Conservation (phyloP, 2,113 vertebrate species). For the Pelobates fuscus region DNA sequence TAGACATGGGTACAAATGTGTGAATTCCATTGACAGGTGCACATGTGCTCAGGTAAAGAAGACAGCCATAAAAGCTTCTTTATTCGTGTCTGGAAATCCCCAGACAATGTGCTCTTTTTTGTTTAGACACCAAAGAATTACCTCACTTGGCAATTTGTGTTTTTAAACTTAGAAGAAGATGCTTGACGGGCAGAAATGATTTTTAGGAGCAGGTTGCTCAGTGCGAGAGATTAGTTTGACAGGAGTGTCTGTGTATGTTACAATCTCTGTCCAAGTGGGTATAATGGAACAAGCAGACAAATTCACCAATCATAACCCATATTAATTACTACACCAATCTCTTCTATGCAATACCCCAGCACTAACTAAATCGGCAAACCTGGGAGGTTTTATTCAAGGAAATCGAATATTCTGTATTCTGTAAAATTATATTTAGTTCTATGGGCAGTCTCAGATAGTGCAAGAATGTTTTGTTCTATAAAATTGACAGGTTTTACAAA, state of each 20-base stretch:
- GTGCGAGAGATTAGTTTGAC: not conserved
- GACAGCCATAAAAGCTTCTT: not conserved
- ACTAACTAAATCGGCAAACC: too few relatives aligned
- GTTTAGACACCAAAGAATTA: not conserved
- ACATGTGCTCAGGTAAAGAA: not conserved
- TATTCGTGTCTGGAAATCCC: not conserved
- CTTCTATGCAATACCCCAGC: too few relatives aligned
- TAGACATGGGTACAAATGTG: too few relatives aligned
- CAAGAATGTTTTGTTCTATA: too few relatives aligned
- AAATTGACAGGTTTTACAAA: too few relatives aligned
- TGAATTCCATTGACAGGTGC: not conserved
- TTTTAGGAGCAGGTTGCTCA: not conserved
- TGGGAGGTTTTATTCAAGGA: too few relatives aligned
- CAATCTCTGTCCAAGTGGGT: not conserved
- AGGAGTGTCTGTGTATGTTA: not conserved
- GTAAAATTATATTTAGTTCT: too few relatives aligned
- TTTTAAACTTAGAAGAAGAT: not conserved
- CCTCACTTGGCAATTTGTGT: not conserved
- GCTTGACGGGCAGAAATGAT: not conserved
- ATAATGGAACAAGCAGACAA: not conserved
- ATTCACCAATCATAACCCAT: not conserved
- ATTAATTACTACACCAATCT: too few relatives aligned
- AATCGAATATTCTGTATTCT: too few relatives aligned
- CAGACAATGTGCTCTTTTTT: not conserved
- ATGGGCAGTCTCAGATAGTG: too few relatives aligned